Base-by-base conservation (phyloP, 2,797 vertebrate species). In the Dicrostonyx torquatus region DNA sequence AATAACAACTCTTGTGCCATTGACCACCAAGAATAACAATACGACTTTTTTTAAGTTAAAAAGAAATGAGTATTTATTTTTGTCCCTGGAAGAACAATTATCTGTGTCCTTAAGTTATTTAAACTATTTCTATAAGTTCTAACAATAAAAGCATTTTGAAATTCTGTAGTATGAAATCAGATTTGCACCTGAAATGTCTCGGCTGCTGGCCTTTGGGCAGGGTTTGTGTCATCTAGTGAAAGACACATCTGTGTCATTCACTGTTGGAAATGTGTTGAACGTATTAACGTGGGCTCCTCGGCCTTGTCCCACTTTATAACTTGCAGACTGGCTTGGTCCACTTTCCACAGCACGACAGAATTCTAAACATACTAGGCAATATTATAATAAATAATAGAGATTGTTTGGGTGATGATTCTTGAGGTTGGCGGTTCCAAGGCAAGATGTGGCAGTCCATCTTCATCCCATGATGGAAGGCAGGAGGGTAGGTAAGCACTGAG, bases 81-180 rank as follows among this genome's bases (percentile, higher is more conserved):
- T 97, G 2, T 92, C 53, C 43, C 92, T 70, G 93, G 93, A 92
- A 94, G 97, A 97, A 96, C 40, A 92, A 86, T 97, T 94, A 70
- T 97, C 95, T 85, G 17, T 94, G 78, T 91, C 95, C 88, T 89
- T 92, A 92, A 93, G 86, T 94, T 97, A 70, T 95, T 95, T 96
- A 92, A 97, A 97, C 85, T 91, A 78, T 92, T 97, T 94, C 96
- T 82, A 94, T 97, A 78, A 97, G 87, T 94, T 97, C 94, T 95
- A 97, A 94, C 94, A 97, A 95, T 58, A 80, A 95, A 95, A 89
- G n/a, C 86, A 87, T 97, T 97, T 97, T 88, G 86, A 97, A 83
- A 90, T 96, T 96, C 91, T 93, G 85, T 40, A 50, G 66, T 76
- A 93, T 70, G 68, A 96, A 97, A 78, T 90, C 82, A 96, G 96